A percentile compares a stretch with the other conserved stretches of the same genome.
Conservation (phyloP, 37 sponge, comb jelly and placozoan species). For the Chondrosia reniformis region DNA sequence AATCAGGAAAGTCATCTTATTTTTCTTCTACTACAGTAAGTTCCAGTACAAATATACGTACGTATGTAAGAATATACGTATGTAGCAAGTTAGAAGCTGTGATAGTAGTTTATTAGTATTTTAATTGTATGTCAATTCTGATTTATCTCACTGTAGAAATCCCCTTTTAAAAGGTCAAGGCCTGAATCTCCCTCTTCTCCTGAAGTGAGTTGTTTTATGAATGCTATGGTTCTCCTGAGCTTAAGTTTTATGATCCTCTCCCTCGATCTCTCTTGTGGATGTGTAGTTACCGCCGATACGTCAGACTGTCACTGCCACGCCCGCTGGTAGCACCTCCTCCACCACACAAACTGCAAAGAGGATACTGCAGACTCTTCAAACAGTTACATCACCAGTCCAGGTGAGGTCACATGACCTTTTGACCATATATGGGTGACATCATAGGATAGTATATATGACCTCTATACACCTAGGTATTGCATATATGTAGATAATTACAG, state of each 20-base stretch:
- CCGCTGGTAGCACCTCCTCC: neutral
- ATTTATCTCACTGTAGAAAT: neutral
- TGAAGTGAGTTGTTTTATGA: neutral
- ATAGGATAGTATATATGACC: too few relatives aligned
- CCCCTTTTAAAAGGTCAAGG: neutral
- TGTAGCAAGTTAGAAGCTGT: neutral
- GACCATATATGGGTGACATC: neutral
- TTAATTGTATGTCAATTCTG: neutral
- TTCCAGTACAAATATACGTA: neutral
- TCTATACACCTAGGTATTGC: too few relatives aligned
- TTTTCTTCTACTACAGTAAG: neutral
- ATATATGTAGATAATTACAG: too few relatives aligned
- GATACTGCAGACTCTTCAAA: slow-evolving; percentile 54
- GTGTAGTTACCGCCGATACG: slow-evolving; percentile 10
- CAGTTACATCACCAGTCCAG: slow-evolving; percentile 46
- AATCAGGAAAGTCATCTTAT: slow-evolving; percentile 57
- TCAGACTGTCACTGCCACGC: slow-evolving; percentile 2
- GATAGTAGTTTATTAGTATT: neutral
- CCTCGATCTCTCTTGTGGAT: neutral
- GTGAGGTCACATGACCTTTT: neutral
- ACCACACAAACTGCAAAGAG: slow-evolving; percentile 47
- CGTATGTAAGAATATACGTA: neutral
- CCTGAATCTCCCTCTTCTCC: slow-evolving; percentile 18
- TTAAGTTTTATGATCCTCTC: neutral
- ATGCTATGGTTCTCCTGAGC: neutral